Conservation (phyloP, 2,797 vertebrate species). For the Aotus griseimembra region DNA sequence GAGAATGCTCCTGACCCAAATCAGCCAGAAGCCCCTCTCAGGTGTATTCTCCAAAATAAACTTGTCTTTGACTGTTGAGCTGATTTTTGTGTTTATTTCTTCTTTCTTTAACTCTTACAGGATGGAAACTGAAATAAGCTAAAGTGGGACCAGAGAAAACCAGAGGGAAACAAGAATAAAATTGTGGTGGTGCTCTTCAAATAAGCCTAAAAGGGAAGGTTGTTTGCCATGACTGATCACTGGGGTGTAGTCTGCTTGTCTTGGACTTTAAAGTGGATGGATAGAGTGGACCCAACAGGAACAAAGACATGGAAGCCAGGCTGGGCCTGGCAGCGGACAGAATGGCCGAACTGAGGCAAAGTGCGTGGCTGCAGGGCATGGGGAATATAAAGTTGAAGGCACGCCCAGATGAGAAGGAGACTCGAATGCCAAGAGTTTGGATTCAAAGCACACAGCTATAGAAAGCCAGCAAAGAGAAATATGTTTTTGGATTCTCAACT, state of each 20-base stretch:
- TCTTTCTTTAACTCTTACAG: not conserved
- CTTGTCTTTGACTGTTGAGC: not conserved
- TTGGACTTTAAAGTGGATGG: not conserved
- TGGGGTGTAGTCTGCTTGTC: not conserved
- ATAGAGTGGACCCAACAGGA: not conserved
- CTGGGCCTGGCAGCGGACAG: not conserved
- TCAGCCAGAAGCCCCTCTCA: not conserved
- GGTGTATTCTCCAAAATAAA: not conserved
- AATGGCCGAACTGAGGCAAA: not conserved
- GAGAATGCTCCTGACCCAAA: not conserved
- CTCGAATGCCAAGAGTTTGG: not conserved
- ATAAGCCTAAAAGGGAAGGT: not conserved
- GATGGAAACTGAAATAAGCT: not conserved
- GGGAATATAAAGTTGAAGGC: not conserved
- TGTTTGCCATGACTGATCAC: fast-evolving
- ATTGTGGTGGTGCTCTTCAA: not conserved
- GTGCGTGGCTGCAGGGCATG: fast-evolving
- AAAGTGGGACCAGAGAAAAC: not conserved
- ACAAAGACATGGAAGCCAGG: not conserved
- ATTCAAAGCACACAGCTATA: not conserved
- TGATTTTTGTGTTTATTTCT: not conserved
- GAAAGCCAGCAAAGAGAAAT: not conserved
- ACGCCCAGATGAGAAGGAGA: not conserved
- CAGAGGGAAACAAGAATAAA: not conserved
- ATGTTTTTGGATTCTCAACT: not conserved